phyloP scores from a whole-genome alignment of 2,888 invertebrate genomes.

The Trisateles emortualis region DNA sequence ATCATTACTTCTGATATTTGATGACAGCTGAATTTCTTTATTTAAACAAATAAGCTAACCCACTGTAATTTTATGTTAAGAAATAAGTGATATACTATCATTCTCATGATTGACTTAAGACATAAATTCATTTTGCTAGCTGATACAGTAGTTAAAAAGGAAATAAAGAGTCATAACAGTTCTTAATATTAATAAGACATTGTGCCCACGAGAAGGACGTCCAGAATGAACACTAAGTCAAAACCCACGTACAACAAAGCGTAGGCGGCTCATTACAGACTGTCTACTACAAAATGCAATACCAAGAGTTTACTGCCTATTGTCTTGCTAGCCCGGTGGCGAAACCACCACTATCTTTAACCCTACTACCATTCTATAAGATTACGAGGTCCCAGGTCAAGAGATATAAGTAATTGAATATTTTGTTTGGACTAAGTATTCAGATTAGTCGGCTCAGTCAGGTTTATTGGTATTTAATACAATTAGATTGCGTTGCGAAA shows the following conservation, averaged over 20 bases:
- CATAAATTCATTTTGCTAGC: no score
- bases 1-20: no score
- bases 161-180: background rate
- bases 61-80: no score
- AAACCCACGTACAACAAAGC: conserved; percentile 39
- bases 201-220: background rate
- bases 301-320: conserved; percentile 43
- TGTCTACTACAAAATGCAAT: conserved; percentile 36
- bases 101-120: no score
- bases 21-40: no score
- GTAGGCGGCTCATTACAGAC: conserved; percentile 46
- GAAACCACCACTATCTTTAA: conserved; percentile 26
- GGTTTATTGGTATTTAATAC: conserved; percentile 19
- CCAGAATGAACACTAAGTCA: conserved; percentile 14
- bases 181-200: background rate
- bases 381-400: conserved; percentile 32
- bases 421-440: conserved; percentile 22
- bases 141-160: no score
- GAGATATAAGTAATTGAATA: conserved; percentile 31
- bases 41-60: no score
- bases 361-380: conserved; percentile 27
- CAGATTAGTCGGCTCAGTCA: conserved; percentile 2
- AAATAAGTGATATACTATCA: no score
- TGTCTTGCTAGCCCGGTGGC: conserved; percentile 37
- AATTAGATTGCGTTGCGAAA: conserved; percentile 9